phyloP scores from a whole-genome alignment of 2,797 vertebrate species.

The Triplophysa bombifrons region DNA sequence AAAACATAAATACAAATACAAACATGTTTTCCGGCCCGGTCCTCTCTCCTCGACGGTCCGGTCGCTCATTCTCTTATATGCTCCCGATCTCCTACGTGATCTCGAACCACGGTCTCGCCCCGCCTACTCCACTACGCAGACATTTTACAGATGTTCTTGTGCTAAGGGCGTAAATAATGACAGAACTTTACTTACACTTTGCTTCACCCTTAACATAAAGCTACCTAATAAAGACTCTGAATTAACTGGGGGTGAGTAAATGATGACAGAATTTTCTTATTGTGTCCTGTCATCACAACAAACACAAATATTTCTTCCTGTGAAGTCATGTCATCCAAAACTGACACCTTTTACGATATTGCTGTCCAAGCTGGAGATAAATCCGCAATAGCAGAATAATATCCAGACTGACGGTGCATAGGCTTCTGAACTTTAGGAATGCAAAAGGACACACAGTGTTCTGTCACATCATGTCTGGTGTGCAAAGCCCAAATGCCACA shows the following conservation, averaged over 20 bases:
- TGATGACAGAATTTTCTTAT: neutral
- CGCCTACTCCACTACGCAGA: no score
- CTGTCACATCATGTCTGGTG: neutral
- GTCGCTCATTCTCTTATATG: no score
- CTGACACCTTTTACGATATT: neutral
- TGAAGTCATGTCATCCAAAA: neutral
- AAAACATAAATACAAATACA: no score
- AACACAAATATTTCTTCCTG: no score
- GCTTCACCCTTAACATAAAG: neutral
- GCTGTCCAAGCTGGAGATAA: neutral
- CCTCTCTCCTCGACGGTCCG: no score
- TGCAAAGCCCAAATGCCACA: constrained; percentile 55
- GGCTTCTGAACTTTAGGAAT: constrained; percentile 4
- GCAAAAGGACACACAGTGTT: neutral
- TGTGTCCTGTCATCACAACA: neutral
- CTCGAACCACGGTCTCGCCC: no score
- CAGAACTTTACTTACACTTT: neutral
- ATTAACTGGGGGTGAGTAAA: neutral
- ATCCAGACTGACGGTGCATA: neutral
- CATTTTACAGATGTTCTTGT: no score
- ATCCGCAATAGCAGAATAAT: neutral
- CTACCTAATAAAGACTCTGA: neutral
- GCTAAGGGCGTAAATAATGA: no score
- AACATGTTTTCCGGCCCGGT: no score
- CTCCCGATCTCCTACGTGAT: no score